Conservation (phyloP, 2,888 invertebrate genomes). For the Urechis unicinctus region DNA sequence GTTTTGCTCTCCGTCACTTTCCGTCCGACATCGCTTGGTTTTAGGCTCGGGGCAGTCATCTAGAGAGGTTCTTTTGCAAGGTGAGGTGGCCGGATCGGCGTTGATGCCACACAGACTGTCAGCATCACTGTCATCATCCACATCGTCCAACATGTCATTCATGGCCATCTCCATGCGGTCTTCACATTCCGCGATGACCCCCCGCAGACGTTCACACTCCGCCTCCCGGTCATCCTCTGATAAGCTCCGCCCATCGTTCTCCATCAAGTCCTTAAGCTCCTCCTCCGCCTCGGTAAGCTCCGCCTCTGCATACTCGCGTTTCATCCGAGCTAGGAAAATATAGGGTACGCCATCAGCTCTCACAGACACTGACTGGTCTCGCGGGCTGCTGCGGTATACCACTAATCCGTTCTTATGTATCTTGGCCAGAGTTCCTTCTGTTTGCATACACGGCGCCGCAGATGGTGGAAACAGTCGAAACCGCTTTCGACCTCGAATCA, state of each 20-base stretch:
- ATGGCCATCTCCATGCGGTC: constrained; percentile 11
- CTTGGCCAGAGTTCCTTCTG: constrained; percentile 5
- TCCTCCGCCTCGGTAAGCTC: constrained; percentile 12
- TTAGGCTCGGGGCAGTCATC: background rate
- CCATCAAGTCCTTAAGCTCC: constrained; percentile 5
- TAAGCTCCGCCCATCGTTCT: background rate
- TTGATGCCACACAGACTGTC: too few species aligned
- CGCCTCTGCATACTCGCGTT: constrained; percentile 8
- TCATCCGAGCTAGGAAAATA: constrained; percentile 7
- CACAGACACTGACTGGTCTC: constrained; percentile 4
- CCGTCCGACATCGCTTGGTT: background rate
- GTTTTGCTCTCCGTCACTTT: background rate
- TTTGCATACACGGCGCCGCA: constrained; percentile 4
- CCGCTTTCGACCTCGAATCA: constrained; percentile 14
- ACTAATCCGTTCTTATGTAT: constrained; percentile 15
- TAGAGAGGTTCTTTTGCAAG: too few species aligned
- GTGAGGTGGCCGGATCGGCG: too few species aligned
- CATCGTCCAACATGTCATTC: constrained; percentile 10
- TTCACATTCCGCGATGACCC: constrained; percentile 10
- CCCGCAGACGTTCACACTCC: constrained; percentile 6
- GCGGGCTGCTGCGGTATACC: constrained; percentile 8
- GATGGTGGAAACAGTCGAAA: constrained; percentile 16
- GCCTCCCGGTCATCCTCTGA: background rate
- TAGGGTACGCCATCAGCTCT: constrained; percentile 15
- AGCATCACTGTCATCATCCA: constrained; percentile 10